Evolutionary conservation across 2,113 vertebrate genomes (phyloP).

Genomic region (Strix uralensis): DNA sequence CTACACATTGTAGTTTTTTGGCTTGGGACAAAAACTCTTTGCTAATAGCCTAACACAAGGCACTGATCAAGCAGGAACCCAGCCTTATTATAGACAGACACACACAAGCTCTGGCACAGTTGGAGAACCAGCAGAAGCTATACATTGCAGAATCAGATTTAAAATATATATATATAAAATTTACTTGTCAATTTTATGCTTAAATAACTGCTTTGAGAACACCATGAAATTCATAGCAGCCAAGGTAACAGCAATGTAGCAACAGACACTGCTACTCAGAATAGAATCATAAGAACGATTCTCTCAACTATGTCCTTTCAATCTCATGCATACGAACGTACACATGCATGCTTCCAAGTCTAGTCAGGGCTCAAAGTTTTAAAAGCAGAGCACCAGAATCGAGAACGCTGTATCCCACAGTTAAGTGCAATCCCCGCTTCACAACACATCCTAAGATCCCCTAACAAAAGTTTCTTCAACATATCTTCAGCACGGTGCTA

Average conservation of each 20-base stretch:
- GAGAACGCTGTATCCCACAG: not conserved
- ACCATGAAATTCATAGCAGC: constrained; percentile 33
- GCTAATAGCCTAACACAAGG: not conserved
- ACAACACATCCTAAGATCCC: not conserved
- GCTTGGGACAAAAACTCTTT: not conserved
- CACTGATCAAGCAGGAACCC: not conserved
- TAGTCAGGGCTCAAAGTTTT: not conserved
- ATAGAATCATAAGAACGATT: not conserved
- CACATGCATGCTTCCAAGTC: not conserved
- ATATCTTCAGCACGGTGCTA: not conserved
- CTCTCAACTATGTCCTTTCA: not conserved
- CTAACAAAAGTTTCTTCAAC: not conserved
- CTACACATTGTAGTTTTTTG: not conserved
- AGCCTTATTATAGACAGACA: not conserved
- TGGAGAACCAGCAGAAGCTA: not conserved
- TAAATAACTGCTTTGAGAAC: constrained; percentile 23
- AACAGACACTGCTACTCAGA: constrained; percentile 52
- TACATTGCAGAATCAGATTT: not conserved
- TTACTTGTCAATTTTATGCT: constrained; percentile 5
- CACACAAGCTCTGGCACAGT: not conserved
- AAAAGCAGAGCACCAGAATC: not conserved
- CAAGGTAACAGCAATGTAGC: constrained; percentile 42
- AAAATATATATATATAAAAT: not conserved
- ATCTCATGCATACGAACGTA: not conserved
- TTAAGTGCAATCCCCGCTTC: not conserved